Percentiles rank a stretch among this genome's conserved stretches.
phyloP scores from a whole-genome alignment of 2,888 invertebrate species.

The Tinea pellionella region DNA sequence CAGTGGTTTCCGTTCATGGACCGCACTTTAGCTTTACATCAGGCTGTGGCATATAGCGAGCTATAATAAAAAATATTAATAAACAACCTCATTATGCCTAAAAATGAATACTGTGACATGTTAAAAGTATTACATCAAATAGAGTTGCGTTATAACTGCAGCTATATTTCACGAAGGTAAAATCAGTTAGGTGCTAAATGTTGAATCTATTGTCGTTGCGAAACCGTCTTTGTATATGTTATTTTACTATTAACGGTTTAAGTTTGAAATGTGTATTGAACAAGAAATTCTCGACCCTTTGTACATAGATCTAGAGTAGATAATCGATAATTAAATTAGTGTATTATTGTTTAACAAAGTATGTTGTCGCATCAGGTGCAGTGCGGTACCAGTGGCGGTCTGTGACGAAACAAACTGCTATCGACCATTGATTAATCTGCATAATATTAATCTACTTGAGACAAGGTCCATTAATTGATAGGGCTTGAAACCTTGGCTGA shows the following conservation, averaged over 20 bases:
- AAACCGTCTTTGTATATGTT: constrained; percentile 1
- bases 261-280: not conserved
- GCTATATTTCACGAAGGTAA: not conserved
- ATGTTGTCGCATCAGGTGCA: not conserved
- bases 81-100: not conserved
- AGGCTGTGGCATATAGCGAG: too few relatives aligned
- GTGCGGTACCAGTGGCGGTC: not conserved
- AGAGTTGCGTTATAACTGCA: not conserved
- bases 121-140: not conserved
- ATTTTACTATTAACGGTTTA: not conserved
- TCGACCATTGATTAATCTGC: constrained; percentile 6
- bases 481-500: not conserved
- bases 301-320: not conserved
- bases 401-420: not conserved
- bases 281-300: not conserved
- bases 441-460: constrained; percentile 8
- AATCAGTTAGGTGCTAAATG: not conserved
- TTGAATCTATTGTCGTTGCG: constrained; percentile 4
- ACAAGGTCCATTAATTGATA: constrained; percentile 10
- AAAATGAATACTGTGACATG: not conserved
- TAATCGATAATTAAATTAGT: not conserved
- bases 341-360: not conserved
- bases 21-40: too few relatives aligned
- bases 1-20: too few relatives aligned
- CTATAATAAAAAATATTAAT: too few relatives aligned